Evolutionary conservation across 1,140 invertebrate genomes (phyloP), one percentile per base, ranked within the genome.

Genomic region (Megalonaias nervosa): DNA sequence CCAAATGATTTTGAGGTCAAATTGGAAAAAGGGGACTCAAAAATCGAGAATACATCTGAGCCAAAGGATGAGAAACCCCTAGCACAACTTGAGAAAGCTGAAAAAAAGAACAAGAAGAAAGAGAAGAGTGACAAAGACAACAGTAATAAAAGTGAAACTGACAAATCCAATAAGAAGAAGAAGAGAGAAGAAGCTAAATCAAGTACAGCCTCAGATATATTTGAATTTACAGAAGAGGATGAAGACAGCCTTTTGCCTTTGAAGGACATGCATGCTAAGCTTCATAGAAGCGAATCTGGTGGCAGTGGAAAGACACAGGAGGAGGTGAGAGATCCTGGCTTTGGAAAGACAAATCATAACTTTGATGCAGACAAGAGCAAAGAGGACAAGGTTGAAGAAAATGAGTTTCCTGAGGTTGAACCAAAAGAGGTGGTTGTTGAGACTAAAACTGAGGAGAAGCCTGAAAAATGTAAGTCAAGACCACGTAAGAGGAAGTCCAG

Each of bases 161-260:
- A 74, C 0, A 74, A 73, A 31, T 48, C 58, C 23, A 4, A 31
- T 55, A 72, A 62, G n/a, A 74, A 68, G 17, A 12, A 58, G 48
- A 11, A 16, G 11, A 38, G 23, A 19, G 67, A 67, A n/a, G 19
- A 64, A 66, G 6, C 38, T 48, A 74, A 65, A 31, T 57, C 38
- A 57, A 26, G 23, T 57, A 48, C 55, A 17, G 75, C 68, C 59
- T 73, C 76, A 56, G 84, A 83, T 78, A 71, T 83, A 6, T 85
- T 85, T 75, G 81, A 82, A 61, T 85, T 85, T 64, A 74, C 70
- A 38, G 82, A 83, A 59, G 82, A 84, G 26, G 84, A 85, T 31
- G 76, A 81, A 26, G 81, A 59, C 60, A 75, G 65, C 73, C 68
- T 71, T 26, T 71, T 65, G 66, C 68, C 75, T 48, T 70, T 77